Base-by-base conservation (phyloP, 2,888 invertebrate species). In the Clanis bilineata region DNA sequence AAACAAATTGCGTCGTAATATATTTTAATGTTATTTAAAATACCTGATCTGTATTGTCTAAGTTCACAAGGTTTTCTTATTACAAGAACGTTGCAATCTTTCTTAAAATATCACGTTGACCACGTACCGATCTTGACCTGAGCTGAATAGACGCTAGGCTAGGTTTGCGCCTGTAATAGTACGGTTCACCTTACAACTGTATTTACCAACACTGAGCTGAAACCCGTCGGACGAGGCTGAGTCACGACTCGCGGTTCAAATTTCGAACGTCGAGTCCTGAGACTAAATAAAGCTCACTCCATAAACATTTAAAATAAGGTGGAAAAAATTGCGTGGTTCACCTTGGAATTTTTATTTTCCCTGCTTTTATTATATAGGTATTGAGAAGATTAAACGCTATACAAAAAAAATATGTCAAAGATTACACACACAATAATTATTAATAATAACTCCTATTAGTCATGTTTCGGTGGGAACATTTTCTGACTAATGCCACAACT, bases 211-310 rank as follows among this genome's bases (percentile, higher is more conserved):
- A 64, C 60, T 63, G 62, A 64, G 72, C 71, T 69, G 69, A 76
- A 83, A 88, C 87, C 80, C 73, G 87, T 85, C 78, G 59, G 68
- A 75, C 84, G 70, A 69, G 81, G 67, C 71, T 76, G 75, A 83
- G 85, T 86, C 88, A 88, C 87, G 88, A 84, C 69, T 76, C 63
- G 57, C 65, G 83, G 77, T 76, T 87, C 86, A 76, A 77, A 82
- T 86, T 87, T 81, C 87, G 76, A 80, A 21, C 45, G 57, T 36
- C 57, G 21, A 38, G 59, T 56, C 59, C 39, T 44, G 25, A 23
- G 44, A 38, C 15, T 47, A 47, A 57, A 58, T 51, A 39, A 51
- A 51, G 25, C 39, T 23, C 25, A 28, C 25, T 51, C 25, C 12
- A 28, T 28, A 58, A 25, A 18, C 25, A 25, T 41, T 41, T 36